Evolutionary conservation across 2,113 vertebrate genomes (phyloP), one percentile per base, ranked within the genome.

Genomic region (Alouatta palliata): DNA sequence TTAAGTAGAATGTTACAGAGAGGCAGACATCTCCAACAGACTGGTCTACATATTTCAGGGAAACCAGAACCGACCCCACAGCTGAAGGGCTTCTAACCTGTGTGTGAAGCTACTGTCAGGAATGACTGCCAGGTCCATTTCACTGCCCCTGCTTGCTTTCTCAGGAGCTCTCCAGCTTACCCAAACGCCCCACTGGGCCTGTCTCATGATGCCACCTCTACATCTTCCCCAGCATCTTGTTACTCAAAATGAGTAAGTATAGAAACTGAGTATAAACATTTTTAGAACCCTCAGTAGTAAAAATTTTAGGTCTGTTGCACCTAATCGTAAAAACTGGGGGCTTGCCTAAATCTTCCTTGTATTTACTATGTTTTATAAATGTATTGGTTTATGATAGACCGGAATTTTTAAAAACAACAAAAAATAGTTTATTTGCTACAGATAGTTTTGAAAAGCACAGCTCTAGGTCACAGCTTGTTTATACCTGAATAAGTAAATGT

Each of bases 171-270:
- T 13, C 3, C 0, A 16, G 73, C 14, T 32, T 30, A 43, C 10
- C 1, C 6, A 82, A 56, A 13, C 0, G 10, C 10, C 43, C 70
- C 64, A 6, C 0, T 0, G 0, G 32, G 27, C 30, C 77, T 49
- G 23, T n/a, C 76, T 87, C 25, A 73, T 10, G 21, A 3, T 2
- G 12, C 5, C 6, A 54, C 25, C 61, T 52, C 35, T 5, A 56
- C 5, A 6, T 37, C 19, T 16, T 27, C 30, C 37, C 47, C 8
- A 68, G 56, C 14, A 37, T 25, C 32, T 17, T 54, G 37, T 73
- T 47, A 64, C 61, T 61, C 86, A 19, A 71, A 68, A 11, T 23
- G 54, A 66, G 3, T 43, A 13, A 40, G 5, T 13, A 54, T 23
- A 92, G 49, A 90, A 66, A 56, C 10, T 14, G 54, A 93, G 45